Base-by-base conservation (phyloP, 2,888 invertebrate genomes). In the Limenitis camilla region DNA sequence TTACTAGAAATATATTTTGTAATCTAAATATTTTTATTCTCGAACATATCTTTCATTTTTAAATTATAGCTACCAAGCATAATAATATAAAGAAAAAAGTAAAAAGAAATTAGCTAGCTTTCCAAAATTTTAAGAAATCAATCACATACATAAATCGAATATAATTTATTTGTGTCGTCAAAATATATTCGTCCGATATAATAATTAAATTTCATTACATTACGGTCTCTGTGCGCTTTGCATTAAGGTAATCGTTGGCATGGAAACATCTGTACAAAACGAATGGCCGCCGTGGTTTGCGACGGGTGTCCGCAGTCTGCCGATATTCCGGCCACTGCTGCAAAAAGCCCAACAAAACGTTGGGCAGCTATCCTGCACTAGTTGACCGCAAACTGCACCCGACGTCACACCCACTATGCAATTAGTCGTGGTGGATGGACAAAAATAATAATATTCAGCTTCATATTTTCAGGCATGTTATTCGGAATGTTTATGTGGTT, bases 311-410 rank as follows among this genome's bases (percentile, higher is more conserved):
- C 63, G 59, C 62, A 62, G 61, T 64, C 58, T 59, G 61, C 60
- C 58, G 59, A 60, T 59, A 59, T 56, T 36, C 7, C 19, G 44
- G 64, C 59, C 63, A 52, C 58, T 58, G 62, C 65, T 68, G 72
- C 77, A 82, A 82, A 84, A 83, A 83, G 70, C 69, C 65, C 63
- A 61, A 68, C 76, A 76, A 77, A 78, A 79, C 76, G 65, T 65
- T 56, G 59, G 62, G 61, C 63, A 62, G 61, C 61, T 65, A 61
- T 66, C 65, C 67, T 69, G 71, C 74, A 71, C 72, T 68, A 69
- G 67, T 71, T 62, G 61, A 78, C 83, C 81, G 67, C 83, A 80
- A 74, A 74, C 76, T 78, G 77, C 74, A 71, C 60, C 67, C 70
- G 72, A 69, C 74, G 65, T 59, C 56, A 59, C 68, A 67, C 63